phyloP scores from a whole-genome alignment of 2,113 vertebrate species.

The Trogon melanurus region DNA sequence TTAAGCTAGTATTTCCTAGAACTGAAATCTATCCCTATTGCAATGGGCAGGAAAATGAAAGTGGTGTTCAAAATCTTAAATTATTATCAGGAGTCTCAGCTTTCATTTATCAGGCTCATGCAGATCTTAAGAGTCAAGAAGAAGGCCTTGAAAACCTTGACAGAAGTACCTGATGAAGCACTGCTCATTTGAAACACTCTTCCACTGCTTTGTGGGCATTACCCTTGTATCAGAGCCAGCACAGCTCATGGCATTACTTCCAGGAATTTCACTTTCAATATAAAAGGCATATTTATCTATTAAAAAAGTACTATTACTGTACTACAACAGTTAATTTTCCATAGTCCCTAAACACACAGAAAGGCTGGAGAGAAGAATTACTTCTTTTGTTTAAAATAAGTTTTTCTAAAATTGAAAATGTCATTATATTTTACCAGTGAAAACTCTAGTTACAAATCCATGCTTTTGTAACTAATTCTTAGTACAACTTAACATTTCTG shows the following conservation, averaged over 20 bases:
- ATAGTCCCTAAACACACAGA: background rate
- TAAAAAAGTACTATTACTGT: background rate
- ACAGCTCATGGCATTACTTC: background rate
- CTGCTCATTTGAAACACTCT: background rate
- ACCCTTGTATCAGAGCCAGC: background rate
- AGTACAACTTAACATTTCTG: background rate
- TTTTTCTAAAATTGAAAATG: background rate
- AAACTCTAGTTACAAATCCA: background rate
- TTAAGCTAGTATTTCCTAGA: background rate
- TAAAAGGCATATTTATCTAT: background rate
- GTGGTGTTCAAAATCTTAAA: background rate
- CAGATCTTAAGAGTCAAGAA: background rate
- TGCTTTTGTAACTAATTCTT: background rate
- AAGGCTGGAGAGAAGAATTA: background rate
- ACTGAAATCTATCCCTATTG: background rate
- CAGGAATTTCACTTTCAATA: background rate
- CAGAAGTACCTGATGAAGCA: background rate
- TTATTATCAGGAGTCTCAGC: background rate
- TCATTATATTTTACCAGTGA: background rate
- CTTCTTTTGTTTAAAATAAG: background rate
- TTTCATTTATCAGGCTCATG: background rate
- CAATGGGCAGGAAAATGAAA: background rate
- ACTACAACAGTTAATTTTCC: background rate
- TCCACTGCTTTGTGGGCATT: background rate
- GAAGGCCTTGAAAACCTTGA: background rate